A percentile compares a stretch with the other conserved stretches of the same genome.
phyloP scores from a whole-genome alignment of 2,888 invertebrate species.

The Megamerina dolium region DNA sequence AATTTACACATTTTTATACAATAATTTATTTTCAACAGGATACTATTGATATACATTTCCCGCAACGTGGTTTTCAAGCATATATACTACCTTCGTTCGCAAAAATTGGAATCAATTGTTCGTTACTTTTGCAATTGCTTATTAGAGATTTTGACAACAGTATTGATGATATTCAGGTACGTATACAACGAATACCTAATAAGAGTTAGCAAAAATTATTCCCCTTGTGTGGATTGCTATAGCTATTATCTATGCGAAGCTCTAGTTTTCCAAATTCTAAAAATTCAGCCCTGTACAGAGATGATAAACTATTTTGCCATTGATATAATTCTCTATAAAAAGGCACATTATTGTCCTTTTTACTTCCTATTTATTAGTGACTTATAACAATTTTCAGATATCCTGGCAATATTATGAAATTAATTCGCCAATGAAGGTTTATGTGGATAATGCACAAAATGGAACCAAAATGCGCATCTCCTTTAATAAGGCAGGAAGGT shows the following conservation, averaged over 20 bases:
- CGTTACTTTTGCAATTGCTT: slow-evolving; percentile 18
- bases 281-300: too few species aligned
- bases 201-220: too few species aligned
- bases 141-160: slow-evolving; percentile 22
- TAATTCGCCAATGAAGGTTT: neutral
- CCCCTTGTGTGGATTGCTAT: too few species aligned
- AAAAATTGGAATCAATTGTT: slow-evolving; percentile 20
- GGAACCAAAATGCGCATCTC: neutral
- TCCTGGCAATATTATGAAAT: neutral
- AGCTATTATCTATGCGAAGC: too few species aligned
- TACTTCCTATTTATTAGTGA: too few species aligned
- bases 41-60: slow-evolving; percentile 15
- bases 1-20: too few species aligned
- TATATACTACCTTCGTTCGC: slow-evolving; percentile 20
- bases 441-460: neutral
- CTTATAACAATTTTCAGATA: neutral
- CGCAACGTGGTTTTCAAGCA: slow-evolving; percentile 21
- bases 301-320: too few species aligned
- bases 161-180: slow-evolving; percentile 16
- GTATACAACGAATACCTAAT: too few species aligned
- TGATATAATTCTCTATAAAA: too few species aligned
- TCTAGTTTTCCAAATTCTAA: too few species aligned
- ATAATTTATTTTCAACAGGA: slow-evolving; percentile 11
- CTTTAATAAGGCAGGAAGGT: neutral
- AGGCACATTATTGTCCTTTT: neutral